Conservation (phyloP, 2,797 vertebrate species). For the Enteromius unitaeniatus region DNA sequence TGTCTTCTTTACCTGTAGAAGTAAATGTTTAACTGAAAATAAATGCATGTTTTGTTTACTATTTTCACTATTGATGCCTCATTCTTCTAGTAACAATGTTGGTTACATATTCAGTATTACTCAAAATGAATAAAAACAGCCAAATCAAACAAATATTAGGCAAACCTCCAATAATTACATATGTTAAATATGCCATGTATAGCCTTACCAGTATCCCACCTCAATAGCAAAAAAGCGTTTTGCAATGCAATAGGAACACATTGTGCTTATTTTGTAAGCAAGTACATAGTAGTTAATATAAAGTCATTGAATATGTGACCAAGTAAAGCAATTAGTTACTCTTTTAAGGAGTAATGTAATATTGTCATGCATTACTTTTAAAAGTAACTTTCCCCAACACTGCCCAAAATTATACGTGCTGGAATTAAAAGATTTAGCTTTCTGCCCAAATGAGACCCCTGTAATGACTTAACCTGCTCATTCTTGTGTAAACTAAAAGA, state of each 20-base stretch:
- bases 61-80: neutral
- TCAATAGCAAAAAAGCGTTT: too few relatives aligned
- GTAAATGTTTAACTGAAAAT: neutral
- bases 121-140: neutral
- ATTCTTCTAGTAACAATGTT: too few relatives aligned
- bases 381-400: neutral
- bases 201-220: too few relatives aligned
- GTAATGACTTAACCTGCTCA: slow-evolving; percentile 27
- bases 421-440: slow-evolving; percentile 13
- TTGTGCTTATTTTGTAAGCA: too few relatives aligned
- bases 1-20: neutral
- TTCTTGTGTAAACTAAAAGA: slow-evolving; percentile 35
- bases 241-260: too few relatives aligned
- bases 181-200: neutral
- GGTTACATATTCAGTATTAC: neutral
- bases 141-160: neutral
- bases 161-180: neutral
- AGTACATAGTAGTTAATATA: too few relatives aligned
- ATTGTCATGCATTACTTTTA: neutral
- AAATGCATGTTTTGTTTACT: slow-evolving; percentile 5
- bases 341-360: neutral
- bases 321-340: neutral
- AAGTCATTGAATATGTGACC: neutral
- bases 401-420: neutral
- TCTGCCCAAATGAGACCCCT: slow-evolving; percentile 11